Base-by-base conservation (phyloP, 2,113 vertebrate genomes). In the Tragelaphus buxtoni region DNA sequence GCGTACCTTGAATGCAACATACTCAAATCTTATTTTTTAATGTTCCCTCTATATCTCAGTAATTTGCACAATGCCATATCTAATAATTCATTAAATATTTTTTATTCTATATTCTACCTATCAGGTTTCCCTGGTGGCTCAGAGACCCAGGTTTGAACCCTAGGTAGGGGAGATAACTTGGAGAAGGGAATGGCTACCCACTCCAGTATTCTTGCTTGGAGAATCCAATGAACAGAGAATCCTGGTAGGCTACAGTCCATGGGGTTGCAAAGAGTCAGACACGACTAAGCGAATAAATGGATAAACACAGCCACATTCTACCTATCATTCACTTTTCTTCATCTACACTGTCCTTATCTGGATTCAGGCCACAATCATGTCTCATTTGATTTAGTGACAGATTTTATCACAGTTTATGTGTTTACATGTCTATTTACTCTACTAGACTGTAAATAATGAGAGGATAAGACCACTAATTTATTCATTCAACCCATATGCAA, bases 341-440 rank as follows among this genome's bases (percentile, higher is more conserved):
- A 84, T 93, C 45, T 32, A 45, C 13, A 77, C 51, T 93, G 26
- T 76, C 42, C 24, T 63, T 94, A 42, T 51, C 24, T 88, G 55
- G 79, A 94, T 80, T 92, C 35, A 94, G 24, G 30, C 39, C 76
- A 94, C 61, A 87, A 20, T 72, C 30, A 80, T 51, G 16, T 69
- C 39, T 94, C 30, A 76, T 83, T 49, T 93, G 69, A 58, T 76
- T 90, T 85, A 81, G 55, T 85, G 89, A 87, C 53, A 92, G 47
- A 81, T 51, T 92, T 3, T 35, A 39, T 60, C 76, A 32, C 35
- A 69, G 11, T 65, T 87, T 95, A 65, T 96, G 49, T 72, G 16
- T 96, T 87, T 95, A 58, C 30, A 80, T 90, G 32, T 81, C 30
- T n/a, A 49, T 85, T 92, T 94, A 60, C 79, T 91, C 8, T 89